Evolutionary conservation across 2,113 vertebrate genomes (phyloP), one percentile per base, ranked within the genome.

Genomic region (Pygoscelis adeliae): DNA sequence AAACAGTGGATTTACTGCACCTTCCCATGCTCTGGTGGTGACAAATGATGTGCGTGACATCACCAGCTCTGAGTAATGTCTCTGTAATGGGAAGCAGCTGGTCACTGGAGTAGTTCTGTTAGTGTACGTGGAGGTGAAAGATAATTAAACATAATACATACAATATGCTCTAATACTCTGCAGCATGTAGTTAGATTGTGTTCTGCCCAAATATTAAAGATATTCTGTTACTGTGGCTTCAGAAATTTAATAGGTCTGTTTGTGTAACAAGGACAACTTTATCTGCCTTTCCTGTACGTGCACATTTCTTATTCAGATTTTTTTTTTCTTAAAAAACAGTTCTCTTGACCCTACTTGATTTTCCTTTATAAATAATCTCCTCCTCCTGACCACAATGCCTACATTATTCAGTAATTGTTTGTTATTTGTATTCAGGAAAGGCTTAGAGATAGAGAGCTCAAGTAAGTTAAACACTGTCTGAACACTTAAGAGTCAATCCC

Each of bases 81-180:
- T 86, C 55, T 86, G 32, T 91, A 83, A 96, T 70, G 59, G 82
- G 88, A 81, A 90, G 71, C 96, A 97, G 87, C 92, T 96, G 87
- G 76, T 89, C 55, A 47, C 38, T 58, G 72, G 42, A 69, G 49
- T 61, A 66, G 56, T 69, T 78, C 65, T 72, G 9, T 70, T 87
- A 66, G 71, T 73, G 82, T 82, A 87, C 0, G 0, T 72, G 69
- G 65, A 74, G 70, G 91, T 93, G 73, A 85, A 95, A 72, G 66
- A 44, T 59, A 92, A 82, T 95, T 82, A 92, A 91, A 80, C 44
- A 46, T 87, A 87, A 89, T 89, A 29, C 40, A 29, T 72, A 61
- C 79, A 87, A 84, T 87, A 91, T 80, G 58, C 25, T 95, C 7
- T 81, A 56, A 71, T 65, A 71, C 27, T 52, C 59, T 87, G 59